Conservation (phyloP, 2,888 invertebrate species). For the Hedya salicella region DNA sequence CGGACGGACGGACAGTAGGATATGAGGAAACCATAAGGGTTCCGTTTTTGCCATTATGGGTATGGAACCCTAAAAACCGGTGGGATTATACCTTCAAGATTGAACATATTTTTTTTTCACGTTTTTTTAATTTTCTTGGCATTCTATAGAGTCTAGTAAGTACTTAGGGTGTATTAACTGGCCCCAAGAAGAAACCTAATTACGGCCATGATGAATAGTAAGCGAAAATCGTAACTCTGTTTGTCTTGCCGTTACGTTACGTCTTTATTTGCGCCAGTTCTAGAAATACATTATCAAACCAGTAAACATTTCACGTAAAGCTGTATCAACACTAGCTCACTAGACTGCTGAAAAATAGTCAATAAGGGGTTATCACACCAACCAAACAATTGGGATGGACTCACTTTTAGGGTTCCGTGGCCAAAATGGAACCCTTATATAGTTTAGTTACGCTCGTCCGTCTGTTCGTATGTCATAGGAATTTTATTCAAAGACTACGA, state of each 20-base stretch:
- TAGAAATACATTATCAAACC: slow-evolving; percentile 26
- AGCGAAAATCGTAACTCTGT: slow-evolving; percentile 44
- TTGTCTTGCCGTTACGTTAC: slow-evolving; percentile 44
- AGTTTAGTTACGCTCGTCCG: too few relatives aligned
- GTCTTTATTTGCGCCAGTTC: slow-evolving; percentile 28
- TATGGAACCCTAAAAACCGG: too few relatives aligned
- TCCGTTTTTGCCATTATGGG: too few relatives aligned
- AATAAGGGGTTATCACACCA: background rate
- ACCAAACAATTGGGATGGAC: background rate
- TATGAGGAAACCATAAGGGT: too few relatives aligned
- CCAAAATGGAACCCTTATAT: too few relatives aligned
- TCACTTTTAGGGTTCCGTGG: too few relatives aligned
- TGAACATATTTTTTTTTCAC: too few relatives aligned
- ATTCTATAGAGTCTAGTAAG: background rate
- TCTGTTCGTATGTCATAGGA: too few relatives aligned
- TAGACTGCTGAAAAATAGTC: background rate
- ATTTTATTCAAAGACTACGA: too few relatives aligned
- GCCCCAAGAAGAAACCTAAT: slow-evolving; percentile 19
- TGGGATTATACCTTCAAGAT: too few relatives aligned
- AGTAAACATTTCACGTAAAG: slow-evolving; percentile 6
- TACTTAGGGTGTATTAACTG: background rate
- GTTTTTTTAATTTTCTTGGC: too few relatives aligned
- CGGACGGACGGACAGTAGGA: too few relatives aligned
- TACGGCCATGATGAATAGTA: slow-evolving; percentile 49
- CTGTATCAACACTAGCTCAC: background rate